Conservation (phyloP, 2,797 vertebrate genomes). For the Smutsia gigantea region DNA sequence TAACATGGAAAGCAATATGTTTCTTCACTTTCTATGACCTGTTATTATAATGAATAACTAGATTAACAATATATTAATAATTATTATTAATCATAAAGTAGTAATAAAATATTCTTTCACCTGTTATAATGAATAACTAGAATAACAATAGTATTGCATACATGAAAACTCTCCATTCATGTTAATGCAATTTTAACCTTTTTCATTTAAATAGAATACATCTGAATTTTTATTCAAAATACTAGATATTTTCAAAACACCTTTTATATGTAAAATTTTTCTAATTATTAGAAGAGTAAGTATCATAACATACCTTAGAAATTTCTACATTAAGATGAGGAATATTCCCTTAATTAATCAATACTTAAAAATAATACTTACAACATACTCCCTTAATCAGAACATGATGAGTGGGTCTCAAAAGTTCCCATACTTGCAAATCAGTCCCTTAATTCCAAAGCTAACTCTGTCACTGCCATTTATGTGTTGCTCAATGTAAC, state of each 20-base stretch:
- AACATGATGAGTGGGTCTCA: background rate
- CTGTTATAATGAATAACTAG: background rate
- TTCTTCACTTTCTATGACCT: background rate
- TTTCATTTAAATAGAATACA: background rate
- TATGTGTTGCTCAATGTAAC: background rate
- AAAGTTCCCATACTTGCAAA: background rate
- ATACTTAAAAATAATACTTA: background rate
- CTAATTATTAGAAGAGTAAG: background rate
- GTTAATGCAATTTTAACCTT: background rate
- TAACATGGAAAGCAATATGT: background rate
- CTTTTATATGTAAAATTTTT: background rate
- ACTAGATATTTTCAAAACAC: background rate
- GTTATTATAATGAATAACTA: background rate
- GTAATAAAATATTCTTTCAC: too few relatives aligned
- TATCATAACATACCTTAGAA: background rate
- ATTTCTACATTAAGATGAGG: background rate
- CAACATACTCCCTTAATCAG: background rate
- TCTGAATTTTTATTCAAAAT: background rate
- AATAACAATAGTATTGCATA: background rate
- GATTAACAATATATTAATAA: background rate
- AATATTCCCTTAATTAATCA: background rate
- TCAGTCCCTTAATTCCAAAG: background rate
- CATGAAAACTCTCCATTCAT: background rate
- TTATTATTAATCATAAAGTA: too few relatives aligned
- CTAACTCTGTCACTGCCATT: background rate